Conservation (phyloP, 2,888 invertebrate species). For the Aphrophora alni region DNA sequence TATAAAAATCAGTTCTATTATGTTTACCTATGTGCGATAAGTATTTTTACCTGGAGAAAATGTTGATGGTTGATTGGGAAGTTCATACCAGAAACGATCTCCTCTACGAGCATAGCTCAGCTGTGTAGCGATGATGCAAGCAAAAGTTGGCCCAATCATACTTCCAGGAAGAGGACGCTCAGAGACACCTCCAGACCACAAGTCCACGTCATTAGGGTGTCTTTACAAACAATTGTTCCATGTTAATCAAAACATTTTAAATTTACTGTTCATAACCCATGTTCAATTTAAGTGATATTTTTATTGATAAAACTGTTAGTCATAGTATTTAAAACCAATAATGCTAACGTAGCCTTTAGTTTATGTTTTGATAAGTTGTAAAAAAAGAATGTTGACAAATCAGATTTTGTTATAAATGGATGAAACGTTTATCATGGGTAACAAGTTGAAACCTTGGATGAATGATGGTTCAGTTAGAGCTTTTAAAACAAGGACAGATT, state of each 20-base stretch:
- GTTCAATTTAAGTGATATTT: background rate
- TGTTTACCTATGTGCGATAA: too few species aligned
- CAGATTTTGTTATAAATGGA: too few species aligned
- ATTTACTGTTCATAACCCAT: background rate
- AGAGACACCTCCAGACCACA: conserved; percentile 94
- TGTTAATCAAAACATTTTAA: background rate
- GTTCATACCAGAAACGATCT: conserved; percentile 95
- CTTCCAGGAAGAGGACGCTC: conserved; percentile 90
- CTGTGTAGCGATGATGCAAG: conserved; percentile 92
- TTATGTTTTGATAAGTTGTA: too few species aligned
- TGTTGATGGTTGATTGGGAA: conserved; percentile 89
- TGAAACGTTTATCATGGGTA: too few species aligned
- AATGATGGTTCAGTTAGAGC: too few species aligned
- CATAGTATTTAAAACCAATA: too few species aligned
- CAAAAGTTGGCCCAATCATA: conserved; percentile 93
- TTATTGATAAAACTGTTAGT: background rate
- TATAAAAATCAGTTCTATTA: too few species aligned
- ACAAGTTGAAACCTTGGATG: too few species aligned
- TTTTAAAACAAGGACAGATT: too few species aligned
- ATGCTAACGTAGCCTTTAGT: too few species aligned
- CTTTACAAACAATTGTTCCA: conserved; percentile 57
- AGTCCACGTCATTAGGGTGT: conserved; percentile 89
- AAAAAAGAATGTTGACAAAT: too few species aligned
- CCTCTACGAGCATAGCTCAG: conserved; percentile 88
- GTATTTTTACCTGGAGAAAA: conserved; percentile 72